Evolutionary conservation across 2,888 invertebrate genomes (phyloP).

Genomic region (Eubasilissa splendida): DNA sequence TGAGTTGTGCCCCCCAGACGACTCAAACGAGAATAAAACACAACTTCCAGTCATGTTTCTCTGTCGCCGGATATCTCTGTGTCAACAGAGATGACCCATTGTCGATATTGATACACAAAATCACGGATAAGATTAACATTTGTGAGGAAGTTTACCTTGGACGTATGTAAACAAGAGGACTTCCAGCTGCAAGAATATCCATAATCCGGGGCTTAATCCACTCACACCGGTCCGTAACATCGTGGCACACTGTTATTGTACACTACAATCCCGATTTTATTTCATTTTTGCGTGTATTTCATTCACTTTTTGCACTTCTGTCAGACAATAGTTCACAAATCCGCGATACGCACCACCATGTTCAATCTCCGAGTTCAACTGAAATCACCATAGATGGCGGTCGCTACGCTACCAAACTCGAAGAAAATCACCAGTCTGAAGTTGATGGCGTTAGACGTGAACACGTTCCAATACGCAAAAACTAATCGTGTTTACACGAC

Average conservation of each 20-base stretch:
- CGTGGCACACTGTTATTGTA: conserved; percentile 65
- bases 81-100: conserved; percentile 35
- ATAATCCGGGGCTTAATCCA: conserved; percentile 69
- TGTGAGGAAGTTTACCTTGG: conserved; percentile 70
- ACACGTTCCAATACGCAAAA: not conserved
- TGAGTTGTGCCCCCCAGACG: not conserved
- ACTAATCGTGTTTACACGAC: no score
- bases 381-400: conserved; percentile 14
- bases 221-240: conserved; percentile 72
- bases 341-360: conserved; percentile 41
- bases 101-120: conserved; percentile 41
- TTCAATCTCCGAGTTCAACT: conserved; percentile 24
- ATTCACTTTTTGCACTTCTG: conserved; percentile 50
- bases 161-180: conserved; percentile 72
- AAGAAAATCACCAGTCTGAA: conserved; percentile 6
- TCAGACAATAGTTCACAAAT: conserved; percentile 36
- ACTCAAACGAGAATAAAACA: not conserved
- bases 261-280: conserved; percentile 69
- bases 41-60: not conserved
- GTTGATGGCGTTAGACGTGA: not conserved
- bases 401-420: conserved; percentile 7
- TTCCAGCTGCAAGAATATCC: conserved; percentile 69
- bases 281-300: conserved; percentile 65
- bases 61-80: conserved; percentile 13
- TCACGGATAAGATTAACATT: conserved; percentile 64